These are phyloP conservation scores for Rhipidura dahli DNA, from an alignment of 2,113 vertebrate species.

Conservation along the genomic window DNA sequence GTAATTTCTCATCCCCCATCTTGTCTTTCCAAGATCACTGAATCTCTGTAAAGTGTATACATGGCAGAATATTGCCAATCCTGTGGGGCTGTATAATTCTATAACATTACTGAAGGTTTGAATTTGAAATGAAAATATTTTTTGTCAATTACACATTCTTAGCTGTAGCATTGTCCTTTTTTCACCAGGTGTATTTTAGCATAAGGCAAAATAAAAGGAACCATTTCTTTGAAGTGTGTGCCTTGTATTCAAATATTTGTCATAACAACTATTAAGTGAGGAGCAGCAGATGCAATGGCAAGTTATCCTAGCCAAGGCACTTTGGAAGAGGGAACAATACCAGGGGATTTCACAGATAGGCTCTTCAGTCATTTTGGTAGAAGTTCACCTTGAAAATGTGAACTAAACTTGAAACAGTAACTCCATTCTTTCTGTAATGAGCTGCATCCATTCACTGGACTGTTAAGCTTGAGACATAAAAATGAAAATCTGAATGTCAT, in stretches of 20 bases:
- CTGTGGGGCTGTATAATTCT: neutral
- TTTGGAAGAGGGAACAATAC: neutral
- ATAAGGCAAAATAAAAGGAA: neutral
- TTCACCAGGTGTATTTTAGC: fast-evolving
- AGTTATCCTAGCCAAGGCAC: neutral
- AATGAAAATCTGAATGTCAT: neutral
- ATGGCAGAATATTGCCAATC: neutral
- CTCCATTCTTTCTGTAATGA: no score
- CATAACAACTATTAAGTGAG: neutral
- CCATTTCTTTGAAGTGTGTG: neutral
- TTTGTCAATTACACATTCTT: neutral
- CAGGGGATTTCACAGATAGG: fast-evolving
- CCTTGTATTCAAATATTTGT: neutral
- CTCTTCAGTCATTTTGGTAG: neutral
- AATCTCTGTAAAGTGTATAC: neutral
- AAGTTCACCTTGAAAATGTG: neutral
- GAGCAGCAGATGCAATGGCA: neutral
- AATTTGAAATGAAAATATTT: neutral
- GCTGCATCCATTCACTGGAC: neutral
- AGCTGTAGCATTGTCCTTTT: neutral
- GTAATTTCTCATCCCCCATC: neutral
- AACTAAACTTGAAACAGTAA: neutral
- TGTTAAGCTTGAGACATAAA: slow-evolving; percentile 3
- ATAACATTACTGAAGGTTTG: neutral
- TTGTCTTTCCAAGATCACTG: neutral